Base-by-base conservation (phyloP, 2,888 invertebrate genomes). In the Heliconius ismenius region DNA sequence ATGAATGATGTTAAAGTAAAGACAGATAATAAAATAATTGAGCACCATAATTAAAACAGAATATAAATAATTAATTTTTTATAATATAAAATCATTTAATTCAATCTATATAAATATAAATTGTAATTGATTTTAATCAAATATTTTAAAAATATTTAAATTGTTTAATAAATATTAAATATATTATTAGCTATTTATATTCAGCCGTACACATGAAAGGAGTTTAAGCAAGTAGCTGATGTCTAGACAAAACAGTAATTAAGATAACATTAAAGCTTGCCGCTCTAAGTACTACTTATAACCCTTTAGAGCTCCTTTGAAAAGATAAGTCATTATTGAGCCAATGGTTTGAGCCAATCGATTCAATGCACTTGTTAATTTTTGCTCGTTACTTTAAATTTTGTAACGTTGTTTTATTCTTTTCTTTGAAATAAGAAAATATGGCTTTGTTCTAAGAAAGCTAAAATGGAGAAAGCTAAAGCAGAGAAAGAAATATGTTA, bases 171-270 rank as follows among this genome's bases (percentile, higher is more conserved):
- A 65, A 39, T 67, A 13, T 15, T 26, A 26, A 62, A 62, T 62
- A 62, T 62, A 62, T 26, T 58, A 58, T 58, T n/a, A 58, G 13
- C 15, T 63, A 73, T 62, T 62, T 73, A 62, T 63, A 73, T 73
- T 36, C 62, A 18, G 11, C 60, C 43, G 65, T n/a, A 43, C 49
- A 60, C 28, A 58, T 54, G 65, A 54, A 63, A 58, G 64, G 70
- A 36, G 72, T 67, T 68, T 77, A 74, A 79, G 75, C 79, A 79
- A 81, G 81, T 80, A 82, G 82, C 80, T 81, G 78, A 81, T 82
- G 88, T 88, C 89, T 90, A 90, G 90, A 90, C 88, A 84, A 84
- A 83, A 83, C 79, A 79, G 88, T 89, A 86, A 89, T 92, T 90
- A 86, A 92, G 92, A 92, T 92, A 90, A 88, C 78, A 81, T 81